Base-by-base conservation (phyloP, 2,113 vertebrate genomes). In the Picathartes gymnocephalus region DNA sequence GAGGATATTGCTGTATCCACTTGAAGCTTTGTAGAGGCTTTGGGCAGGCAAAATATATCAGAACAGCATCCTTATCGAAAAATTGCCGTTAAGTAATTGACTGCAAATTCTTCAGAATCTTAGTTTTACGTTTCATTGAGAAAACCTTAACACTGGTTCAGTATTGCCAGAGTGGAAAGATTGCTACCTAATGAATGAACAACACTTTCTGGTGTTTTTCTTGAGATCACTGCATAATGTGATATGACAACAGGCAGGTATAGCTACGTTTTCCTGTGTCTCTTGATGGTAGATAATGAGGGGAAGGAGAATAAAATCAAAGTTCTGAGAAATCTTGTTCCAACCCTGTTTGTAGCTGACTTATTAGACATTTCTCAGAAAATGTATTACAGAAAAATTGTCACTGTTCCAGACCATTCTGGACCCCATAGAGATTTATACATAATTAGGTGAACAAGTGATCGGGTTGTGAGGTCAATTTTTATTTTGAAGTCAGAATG, bases 131-230 rank as follows among this genome's bases (percentile, higher is more conserved):
- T 83, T 65, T 84, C 48, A 68, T 81, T 48, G 33, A 72, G 76
- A 95, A 90, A 56, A 81, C 31, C 24, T 48, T 86, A 92, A 91
- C 31, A 42, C 35, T 94, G 76, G 27, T 85, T 80, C 76, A 87
- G 71, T 92, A 61, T 82, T 91, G 33, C 62, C 62, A 76, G 82
- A 80, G 70, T 62, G 73, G 79, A 24, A 95, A 76, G 47, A 84
- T 66, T 77, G 73, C 25, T 5, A 33, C 57, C 47, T 90, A 88
- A 95, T 56, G 73, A 87, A 61, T 90, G 68, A 93, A 61, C 58
- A 89, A n/a, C 62, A 71, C 20, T 87, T 80, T 44, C 51, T 85
- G 80, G 58, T 88, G 83, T 84, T 93, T 93, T 91, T 88, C 69
- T 91, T 88, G 79, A 71, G 53, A 68, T 88, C 74, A 64, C 56